phyloP scores from a whole-genome alignment of 2,797 vertebrate species.

The Petrocephalus sullivani region DNA sequence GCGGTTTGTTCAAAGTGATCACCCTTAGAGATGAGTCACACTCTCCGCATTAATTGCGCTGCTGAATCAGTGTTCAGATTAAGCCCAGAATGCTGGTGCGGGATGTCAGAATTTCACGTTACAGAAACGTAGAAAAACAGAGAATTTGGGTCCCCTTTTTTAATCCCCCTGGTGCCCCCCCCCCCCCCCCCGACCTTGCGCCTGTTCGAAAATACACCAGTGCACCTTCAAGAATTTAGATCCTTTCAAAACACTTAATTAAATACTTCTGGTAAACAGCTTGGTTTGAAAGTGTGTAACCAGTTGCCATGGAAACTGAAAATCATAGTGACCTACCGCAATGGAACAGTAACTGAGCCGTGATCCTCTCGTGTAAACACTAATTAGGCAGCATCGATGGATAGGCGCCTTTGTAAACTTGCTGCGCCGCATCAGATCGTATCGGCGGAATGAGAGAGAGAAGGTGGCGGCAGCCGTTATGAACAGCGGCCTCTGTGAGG shows the following conservation, averaged over 20 bases:
- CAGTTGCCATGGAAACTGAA: conserved; percentile 16
- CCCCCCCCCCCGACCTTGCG: neutral
- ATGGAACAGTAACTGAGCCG: neutral
- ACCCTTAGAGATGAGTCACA: neutral
- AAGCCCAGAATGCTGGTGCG: too few relatives aligned
- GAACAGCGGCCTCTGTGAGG: neutral
- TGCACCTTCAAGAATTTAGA: neutral
- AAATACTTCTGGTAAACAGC: neutral
- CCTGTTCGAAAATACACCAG: neutral
- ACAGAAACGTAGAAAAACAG: neutral
- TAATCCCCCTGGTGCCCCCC: neutral
- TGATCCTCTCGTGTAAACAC: conserved; percentile 13
- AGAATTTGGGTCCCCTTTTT: neutral
- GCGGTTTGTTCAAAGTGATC: neutral
- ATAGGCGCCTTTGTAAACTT: neutral
- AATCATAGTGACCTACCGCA: neutral
- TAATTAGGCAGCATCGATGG: neutral
- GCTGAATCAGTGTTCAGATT: neutral
- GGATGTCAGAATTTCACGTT: neutral
- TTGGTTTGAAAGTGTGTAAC: neutral
- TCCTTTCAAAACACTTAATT: neutral
- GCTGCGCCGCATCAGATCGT: neutral
- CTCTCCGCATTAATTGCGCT: neutral
- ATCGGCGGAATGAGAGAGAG: neutral
- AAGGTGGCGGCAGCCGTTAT: neutral